phyloP scores from a whole-genome alignment of 1,140 invertebrate genomes.

The Zaprionus capensis region DNA sequence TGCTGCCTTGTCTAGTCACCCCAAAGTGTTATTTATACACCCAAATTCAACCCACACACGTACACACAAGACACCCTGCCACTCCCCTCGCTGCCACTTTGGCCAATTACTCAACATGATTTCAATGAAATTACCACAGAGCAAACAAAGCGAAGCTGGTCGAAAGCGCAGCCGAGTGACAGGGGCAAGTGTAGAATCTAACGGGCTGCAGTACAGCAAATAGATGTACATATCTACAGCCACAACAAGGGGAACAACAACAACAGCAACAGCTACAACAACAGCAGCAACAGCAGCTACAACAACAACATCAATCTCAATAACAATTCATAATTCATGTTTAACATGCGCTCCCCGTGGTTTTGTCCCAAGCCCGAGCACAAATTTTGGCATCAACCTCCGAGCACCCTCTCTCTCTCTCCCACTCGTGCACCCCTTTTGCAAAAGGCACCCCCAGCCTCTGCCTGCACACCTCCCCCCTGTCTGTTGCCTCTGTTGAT shows the following conservation, averaged over 20 bases:
- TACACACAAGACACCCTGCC: neutral
- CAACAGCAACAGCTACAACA: neutral
- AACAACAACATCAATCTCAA: conserved; percentile 80
- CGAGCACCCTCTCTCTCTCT: conserved; percentile 13
- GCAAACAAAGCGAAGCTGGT: conserved; percentile 50
- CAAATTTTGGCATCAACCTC: conserved; percentile 59
- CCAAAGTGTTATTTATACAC: conserved; percentile 73
- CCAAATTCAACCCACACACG: conserved; percentile 37
- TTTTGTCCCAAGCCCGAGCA: conserved; percentile 38
- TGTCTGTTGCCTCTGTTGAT: conserved; percentile 62
- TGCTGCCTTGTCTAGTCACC: conserved; percentile 43
- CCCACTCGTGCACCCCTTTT: neutral
- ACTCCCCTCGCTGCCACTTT: conserved; percentile 3
- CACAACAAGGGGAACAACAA: neutral
- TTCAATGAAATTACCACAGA: conserved; percentile 81
- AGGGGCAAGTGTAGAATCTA: neutral
- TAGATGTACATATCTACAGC: conserved; percentile 33
- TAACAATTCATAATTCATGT: conserved; percentile 84
- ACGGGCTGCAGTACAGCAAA: conserved; percentile 5
- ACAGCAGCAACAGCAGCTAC: conserved; percentile 23
- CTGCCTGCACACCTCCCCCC: conserved; percentile 1
- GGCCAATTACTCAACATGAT: conserved; percentile 84
- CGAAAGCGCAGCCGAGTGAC: neutral
- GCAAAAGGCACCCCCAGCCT: conserved; percentile 11
- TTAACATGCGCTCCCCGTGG: conserved; percentile 72